A percentile compares a stretch with the other conserved stretches of the same genome.
These are phyloP conservation scores for Chiridota heheva DNA, from an alignment of 35 echinoderm and acorn worm species.

Conservation along the genomic window DNA sequence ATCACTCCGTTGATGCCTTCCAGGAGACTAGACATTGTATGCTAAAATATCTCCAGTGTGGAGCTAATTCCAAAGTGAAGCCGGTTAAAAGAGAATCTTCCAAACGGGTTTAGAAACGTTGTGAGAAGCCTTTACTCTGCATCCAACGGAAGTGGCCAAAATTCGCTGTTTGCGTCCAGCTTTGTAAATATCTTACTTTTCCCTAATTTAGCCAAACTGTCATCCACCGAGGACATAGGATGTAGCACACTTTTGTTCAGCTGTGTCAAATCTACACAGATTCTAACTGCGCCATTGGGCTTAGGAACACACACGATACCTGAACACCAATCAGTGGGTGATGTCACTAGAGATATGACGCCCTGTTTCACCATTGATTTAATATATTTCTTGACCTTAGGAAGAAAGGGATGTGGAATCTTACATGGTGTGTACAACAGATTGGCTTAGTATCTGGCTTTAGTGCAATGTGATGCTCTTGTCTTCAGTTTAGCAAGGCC, in stretches of 20 bases:
- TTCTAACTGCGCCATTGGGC: slow-evolving; percentile 20
- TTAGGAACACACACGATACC: slow-evolving; percentile 42
- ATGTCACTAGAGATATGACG: no score
- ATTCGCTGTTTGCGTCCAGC: slow-evolving; percentile 59
- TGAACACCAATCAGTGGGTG: slow-evolving; percentile 58
- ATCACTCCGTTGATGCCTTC: slow-evolving; percentile 53
- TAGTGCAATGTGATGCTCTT: no score
- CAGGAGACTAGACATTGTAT: slow-evolving; percentile 55
- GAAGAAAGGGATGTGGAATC: no score
- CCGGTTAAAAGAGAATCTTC: slow-evolving; percentile 50
- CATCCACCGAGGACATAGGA: slow-evolving; percentile 43
- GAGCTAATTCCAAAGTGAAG: slow-evolving; percentile 49
- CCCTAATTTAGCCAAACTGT: slow-evolving; percentile 26
- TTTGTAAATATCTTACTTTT: slow-evolving; percentile 40
- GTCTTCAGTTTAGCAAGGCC: no score
- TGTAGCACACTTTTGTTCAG: slow-evolving; percentile 40
- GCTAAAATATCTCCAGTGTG: slow-evolving; percentile 56
- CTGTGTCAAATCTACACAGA: slow-evolving; percentile 47
- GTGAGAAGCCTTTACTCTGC: slow-evolving; percentile 39
- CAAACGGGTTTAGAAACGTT: slow-evolving; percentile 63
- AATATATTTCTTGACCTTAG: no score
- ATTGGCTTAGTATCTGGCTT: no score
- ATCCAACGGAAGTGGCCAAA: slow-evolving; percentile 62
- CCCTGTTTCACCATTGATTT: no score
- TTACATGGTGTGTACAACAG: no score